Base-by-base conservation (phyloP, 2,797 vertebrate genomes). In the Alca torda region DNA sequence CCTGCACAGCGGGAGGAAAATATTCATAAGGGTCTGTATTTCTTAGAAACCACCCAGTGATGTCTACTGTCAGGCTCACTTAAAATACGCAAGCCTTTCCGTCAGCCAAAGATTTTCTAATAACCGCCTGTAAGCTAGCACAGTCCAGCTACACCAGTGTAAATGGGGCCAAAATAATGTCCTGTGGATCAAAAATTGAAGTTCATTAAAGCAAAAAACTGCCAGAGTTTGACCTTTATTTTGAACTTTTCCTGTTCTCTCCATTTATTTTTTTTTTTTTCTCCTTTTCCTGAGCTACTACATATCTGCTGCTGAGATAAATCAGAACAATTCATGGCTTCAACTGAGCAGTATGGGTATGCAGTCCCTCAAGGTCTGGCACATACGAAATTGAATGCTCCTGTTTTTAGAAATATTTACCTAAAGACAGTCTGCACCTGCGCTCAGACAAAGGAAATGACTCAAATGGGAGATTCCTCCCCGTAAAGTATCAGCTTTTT, bases 1-100 rank as follows among this genome's bases (percentile, higher is more conserved):
- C 73, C 65, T 93, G 87, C 87, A 78, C 79, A 96, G 89, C 84
- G 61, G 68, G 89, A 93, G 35, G 65, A 87, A 95, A 90, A 92
- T 64, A 95, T 77, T 95, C 63, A 68, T 72, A 80, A 61, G 57
- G 84, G 89, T 69, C 88, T 81, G 37, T 59, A 61, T 85, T 91
- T 96, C 90, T 89, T 60, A 76, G 72, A 95, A 94, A 88, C 54
- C 31, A 48, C 25, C 12, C 33, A 39, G n/a, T 43, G 60, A 72
- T 67, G 31, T n/a, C 81, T 94, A 10, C 65, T 69, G 37, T 68
- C 73, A 83, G 61, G 46, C 41, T 95, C 61, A 28, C 51, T 68
- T 43, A 63, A 65, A 94, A 57, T 33, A 68, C 26, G 10, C 59
- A 87, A 84, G 33, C 28, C 15, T 91, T 89, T 67, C 54, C 46